Conservation (phyloP, 2,888 invertebrate genomes). For the Caenorhabditis sinica region DNA sequence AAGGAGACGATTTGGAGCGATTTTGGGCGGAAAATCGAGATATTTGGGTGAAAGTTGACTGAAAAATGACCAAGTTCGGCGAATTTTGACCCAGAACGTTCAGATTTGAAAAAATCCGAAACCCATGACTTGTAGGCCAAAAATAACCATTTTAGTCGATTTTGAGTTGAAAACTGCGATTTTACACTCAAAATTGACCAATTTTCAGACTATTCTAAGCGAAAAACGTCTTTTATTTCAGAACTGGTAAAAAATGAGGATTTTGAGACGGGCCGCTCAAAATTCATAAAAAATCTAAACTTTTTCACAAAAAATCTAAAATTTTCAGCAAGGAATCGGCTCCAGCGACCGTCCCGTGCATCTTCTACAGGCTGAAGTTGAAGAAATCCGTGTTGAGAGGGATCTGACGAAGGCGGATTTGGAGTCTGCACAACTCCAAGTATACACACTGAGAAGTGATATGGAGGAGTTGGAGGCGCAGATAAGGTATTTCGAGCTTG, state of each 20-base stretch:
- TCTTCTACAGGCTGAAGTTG: constrained; percentile 85
- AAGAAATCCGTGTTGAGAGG: constrained; percentile 86
- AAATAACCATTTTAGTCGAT: too few relatives aligned
- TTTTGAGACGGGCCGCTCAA: too few relatives aligned
- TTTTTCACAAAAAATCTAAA: not conserved
- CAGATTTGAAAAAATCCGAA: too few relatives aligned
- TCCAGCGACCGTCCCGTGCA: constrained; percentile 68
- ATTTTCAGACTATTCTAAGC: too few relatives aligned
- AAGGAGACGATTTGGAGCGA: not conserved
- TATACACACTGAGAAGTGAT: constrained; percentile 84
- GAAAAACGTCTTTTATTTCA: too few relatives aligned
- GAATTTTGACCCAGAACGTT: too few relatives aligned
- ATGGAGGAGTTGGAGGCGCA: constrained; percentile 83
- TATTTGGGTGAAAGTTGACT: not conserved
- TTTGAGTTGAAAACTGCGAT: too few relatives aligned
- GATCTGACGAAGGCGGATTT: constrained; percentile 87
- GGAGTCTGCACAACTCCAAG: constrained; percentile 85
- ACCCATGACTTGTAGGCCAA: too few relatives aligned
- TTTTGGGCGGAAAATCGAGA: not conserved
- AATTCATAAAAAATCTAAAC: too few relatives aligned
- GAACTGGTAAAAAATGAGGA: too few relatives aligned
- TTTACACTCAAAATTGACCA: too few relatives aligned
- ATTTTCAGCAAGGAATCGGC: constrained; percentile 65
- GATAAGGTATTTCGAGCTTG: constrained; percentile 42
- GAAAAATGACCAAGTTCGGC: not conserved